A percentile compares a stretch with the other conserved stretches of the same genome.
Evolutionary conservation across 2,797 vertebrate genomes (phyloP).

Genomic region (Hemibagrus guttatus): DNA sequence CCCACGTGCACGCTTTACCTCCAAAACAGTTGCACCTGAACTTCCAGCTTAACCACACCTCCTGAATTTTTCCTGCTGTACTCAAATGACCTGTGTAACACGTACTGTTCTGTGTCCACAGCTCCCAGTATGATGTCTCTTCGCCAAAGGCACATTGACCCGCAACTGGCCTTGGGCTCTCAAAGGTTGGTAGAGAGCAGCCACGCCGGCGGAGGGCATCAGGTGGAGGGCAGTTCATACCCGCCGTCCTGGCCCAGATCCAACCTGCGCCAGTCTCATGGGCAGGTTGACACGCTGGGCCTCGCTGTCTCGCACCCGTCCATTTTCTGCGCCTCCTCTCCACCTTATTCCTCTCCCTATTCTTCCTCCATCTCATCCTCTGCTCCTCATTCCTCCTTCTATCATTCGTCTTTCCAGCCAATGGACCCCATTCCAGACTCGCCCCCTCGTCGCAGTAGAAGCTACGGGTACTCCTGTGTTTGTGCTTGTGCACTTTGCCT

Average conservation of each 20-base stretch:
- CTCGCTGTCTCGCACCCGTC: conserved; percentile 74
- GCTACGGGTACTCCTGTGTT: conserved; percentile 84
- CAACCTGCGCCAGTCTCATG: conserved; percentile 80
- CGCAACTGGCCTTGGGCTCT: conserved; percentile 88
- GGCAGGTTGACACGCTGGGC: conserved; percentile 77
- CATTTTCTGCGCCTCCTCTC: conserved; percentile 67
- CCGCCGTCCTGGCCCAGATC: conserved; percentile 75
- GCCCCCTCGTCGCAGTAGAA: conserved; percentile 76
- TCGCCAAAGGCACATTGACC: conserved; percentile 92
- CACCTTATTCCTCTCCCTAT: conserved; percentile 59
- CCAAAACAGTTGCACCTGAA: background rate
- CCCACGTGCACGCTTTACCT: background rate
- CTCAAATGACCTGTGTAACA: conserved; percentile 7
- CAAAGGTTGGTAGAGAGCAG: conserved; percentile 99
- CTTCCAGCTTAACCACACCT: conserved; percentile 7
- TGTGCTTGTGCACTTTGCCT: conserved; percentile 42
- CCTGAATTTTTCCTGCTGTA: background rate
- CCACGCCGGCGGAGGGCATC: conserved; percentile 70
- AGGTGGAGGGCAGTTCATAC: conserved; percentile 72
- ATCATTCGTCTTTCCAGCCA: conserved; percentile 90
- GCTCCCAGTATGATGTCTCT: conserved; percentile 91
- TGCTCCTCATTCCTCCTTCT: conserved; percentile 80
- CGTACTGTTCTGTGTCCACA: conserved; percentile 73
- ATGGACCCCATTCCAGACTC: conserved; percentile 89
- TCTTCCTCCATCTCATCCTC: conserved; percentile 58